Evolutionary conservation across 2,113 vertebrate genomes (phyloP).

Genomic region (Atrichornis clamosus): DNA sequence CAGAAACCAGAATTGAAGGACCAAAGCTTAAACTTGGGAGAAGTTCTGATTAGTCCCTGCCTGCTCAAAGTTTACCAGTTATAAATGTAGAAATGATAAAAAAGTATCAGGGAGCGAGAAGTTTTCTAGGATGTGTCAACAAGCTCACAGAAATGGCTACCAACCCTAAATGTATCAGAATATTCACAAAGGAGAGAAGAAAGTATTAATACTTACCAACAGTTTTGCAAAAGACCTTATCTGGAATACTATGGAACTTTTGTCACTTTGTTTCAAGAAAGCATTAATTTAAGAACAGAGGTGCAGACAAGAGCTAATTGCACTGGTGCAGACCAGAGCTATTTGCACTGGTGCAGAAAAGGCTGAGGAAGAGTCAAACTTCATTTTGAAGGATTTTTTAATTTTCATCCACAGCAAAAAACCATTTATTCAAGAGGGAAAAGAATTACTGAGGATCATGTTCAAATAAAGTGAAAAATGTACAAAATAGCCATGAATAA

Average conservation of each 20-base stretch:
- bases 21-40: not conserved
- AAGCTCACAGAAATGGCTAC: not conserved
- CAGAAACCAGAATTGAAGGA: not conserved
- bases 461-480: not conserved
- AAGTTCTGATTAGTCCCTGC: not conserved
- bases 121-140: not conserved
- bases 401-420: not conserved
- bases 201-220: slow-evolving; percentile 28
- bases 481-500: not conserved
- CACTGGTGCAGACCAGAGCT: not conserved
- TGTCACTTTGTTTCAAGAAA: not conserved
- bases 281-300: not conserved
- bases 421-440: not conserved
- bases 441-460: not conserved
- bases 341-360: not conserved
- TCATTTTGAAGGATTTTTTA: not conserved
- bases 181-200: not conserved
- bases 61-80: not conserved
- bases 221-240: slow-evolving; percentile 4
- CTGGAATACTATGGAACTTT: not conserved
- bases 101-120: not conserved
- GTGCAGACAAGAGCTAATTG: not conserved
- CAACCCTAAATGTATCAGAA: not conserved
- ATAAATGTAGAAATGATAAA: not conserved
- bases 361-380: not conserved